A percentile compares a stretch with the other conserved stretches of the same genome.
phyloP scores from a whole-genome alignment of 2,797 vertebrate species.

The Mus caroli region DNA sequence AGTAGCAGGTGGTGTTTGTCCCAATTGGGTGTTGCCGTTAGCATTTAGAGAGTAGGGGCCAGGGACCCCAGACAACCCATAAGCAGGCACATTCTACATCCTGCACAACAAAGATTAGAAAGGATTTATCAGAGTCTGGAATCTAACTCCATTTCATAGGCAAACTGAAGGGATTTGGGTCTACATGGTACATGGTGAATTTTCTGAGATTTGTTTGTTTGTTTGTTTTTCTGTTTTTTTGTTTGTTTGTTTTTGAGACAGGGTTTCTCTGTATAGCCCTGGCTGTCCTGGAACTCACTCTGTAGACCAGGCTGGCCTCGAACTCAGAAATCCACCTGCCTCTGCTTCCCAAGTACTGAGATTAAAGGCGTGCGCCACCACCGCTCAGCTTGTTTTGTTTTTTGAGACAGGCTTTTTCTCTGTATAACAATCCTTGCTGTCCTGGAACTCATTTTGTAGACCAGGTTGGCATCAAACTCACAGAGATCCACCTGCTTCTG shows the following conservation, averaged over 20 bases:
- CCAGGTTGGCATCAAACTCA: neutral
- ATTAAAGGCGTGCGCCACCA: no score
- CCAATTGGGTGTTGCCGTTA: neutral
- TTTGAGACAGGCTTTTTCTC: neutral
- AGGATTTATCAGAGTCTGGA: slow-evolving; percentile 40
- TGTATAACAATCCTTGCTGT: neutral
- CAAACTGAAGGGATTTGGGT: slow-evolving; percentile 4
- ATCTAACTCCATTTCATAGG: neutral
- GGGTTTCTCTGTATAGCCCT: no score
- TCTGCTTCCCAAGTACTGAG: no score
- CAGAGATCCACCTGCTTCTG: neutral
- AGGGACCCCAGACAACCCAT: neutral
- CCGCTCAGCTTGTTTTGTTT: neutral
- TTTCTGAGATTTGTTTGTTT: neutral
- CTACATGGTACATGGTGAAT: neutral
- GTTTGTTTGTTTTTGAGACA: no score
- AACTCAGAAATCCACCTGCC: no score
- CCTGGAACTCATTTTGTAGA: neutral
- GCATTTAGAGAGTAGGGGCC: neutral
- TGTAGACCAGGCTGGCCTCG: no score
- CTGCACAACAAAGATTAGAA: neutral
- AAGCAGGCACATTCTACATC: neutral
- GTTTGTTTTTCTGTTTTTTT: no score
- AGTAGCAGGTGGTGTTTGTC: neutral
- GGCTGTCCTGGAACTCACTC: no score